Conservation (phyloP, 1,140 invertebrate species). For the Hylyphantes graminicola region DNA sequence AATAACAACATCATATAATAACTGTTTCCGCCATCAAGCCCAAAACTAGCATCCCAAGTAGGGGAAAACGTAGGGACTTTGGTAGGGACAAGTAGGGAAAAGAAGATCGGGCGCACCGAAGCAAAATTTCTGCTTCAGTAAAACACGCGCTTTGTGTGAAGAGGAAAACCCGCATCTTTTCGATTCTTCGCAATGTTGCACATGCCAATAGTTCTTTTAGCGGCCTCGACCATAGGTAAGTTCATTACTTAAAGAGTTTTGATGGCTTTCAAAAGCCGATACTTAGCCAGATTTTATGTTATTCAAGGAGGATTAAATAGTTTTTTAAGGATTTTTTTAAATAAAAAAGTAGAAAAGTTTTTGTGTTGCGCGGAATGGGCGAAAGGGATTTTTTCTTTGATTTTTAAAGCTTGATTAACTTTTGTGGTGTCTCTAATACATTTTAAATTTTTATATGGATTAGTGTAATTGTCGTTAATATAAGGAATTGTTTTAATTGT, state of each 20-base stretch:
- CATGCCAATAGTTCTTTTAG: conserved; percentile 30
- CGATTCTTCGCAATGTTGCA: conserved; percentile 49
- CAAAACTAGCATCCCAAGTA: too few relatives aligned
- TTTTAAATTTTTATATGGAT: too few relatives aligned
- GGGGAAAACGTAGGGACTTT: conserved; percentile 37
- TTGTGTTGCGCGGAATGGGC: too few relatives aligned
- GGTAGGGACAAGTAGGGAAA: conserved; percentile 19
- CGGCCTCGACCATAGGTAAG: conserved; percentile 39
- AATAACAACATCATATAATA: too few relatives aligned
- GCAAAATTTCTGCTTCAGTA: conserved; percentile 55
- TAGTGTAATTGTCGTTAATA: too few relatives aligned
- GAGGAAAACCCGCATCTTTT: conserved; percentile 50
- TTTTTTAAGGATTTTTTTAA: not conserved
- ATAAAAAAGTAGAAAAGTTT: not conserved
- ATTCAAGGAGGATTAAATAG: not conserved
- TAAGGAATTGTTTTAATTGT: too few relatives aligned
- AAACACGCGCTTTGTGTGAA: conserved; percentile 54
- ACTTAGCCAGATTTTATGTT: not conserved
- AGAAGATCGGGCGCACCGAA: conserved; percentile 11
- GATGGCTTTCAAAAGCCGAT: not conserved
- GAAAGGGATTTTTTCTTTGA: too few relatives aligned
- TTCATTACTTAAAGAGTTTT: not conserved
- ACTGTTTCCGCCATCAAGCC: too few relatives aligned
- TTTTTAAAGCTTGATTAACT: too few relatives aligned
- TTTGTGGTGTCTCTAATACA: too few relatives aligned